Evolutionary conservation across 2,888 invertebrate genomes (phyloP).

Genomic region (Amphiduros pacificus): DNA sequence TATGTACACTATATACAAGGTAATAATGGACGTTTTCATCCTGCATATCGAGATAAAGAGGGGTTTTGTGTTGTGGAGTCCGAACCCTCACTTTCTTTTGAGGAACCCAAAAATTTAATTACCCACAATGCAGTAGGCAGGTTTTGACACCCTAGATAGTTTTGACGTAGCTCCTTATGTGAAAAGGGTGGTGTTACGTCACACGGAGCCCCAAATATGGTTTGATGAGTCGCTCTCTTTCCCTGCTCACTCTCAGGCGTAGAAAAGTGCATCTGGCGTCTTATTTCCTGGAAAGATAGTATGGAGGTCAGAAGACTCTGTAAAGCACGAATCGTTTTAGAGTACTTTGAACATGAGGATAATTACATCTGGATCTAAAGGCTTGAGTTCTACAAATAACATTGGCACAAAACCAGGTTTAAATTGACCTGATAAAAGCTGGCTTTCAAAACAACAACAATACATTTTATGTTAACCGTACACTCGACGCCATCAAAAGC

Average conservation of each 20-base stretch:
- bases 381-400: too few relatives aligned
- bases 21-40: too few relatives aligned
- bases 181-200: slow-evolving; percentile 60
- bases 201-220: slow-evolving; percentile 63
- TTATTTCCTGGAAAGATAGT: slow-evolving; percentile 35
- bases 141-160: slow-evolving; percentile 62
- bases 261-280: slow-evolving; percentile 48
- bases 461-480: too few relatives aligned
- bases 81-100: too few relatives aligned
- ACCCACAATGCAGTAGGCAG: slow-evolving; percentile 62
- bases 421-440: too few relatives aligned
- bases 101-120: too few relatives aligned
- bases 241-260: slow-evolving; percentile 54
- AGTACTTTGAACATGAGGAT: neutral
- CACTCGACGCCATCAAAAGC: too few relatives aligned
- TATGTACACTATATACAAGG: too few relatives aligned
- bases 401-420: too few relatives aligned
- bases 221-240: slow-evolving; percentile 46
- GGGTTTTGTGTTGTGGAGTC: too few relatives aligned
- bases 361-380: neutral
- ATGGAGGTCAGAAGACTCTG: neutral
- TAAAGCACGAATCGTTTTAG: neutral
- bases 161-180: slow-evolving; percentile 55
- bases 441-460: too few relatives aligned
- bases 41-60: too few relatives aligned